phyloP scores from a whole-genome alignment of 2,888 invertebrate species.

The Seira ritae region DNA sequence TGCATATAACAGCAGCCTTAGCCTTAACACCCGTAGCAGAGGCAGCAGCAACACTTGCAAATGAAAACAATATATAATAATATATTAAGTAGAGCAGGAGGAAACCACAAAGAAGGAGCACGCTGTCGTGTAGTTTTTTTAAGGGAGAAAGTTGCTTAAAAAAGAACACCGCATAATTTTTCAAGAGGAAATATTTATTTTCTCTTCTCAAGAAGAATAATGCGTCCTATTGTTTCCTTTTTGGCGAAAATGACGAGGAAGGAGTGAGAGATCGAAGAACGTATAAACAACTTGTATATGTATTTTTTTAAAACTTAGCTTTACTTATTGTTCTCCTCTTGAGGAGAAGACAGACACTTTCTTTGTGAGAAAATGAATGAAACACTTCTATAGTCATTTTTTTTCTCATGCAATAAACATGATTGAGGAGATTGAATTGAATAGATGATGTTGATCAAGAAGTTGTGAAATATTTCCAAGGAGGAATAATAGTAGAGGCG shows the following conservation, averaged over 20 bases:
- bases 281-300: no score
- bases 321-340: no score
- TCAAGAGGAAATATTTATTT: neutral
- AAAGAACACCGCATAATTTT: no score
- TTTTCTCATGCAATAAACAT: constrained; percentile 10
- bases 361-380: neutral
- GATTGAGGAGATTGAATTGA: neutral
- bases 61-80: constrained; percentile 34
- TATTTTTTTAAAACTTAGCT: no score
- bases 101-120: neutral
- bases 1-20: no score
- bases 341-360: constrained; percentile 15
- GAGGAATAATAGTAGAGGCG: neutral
- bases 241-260: no score
- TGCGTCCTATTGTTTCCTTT: no score
- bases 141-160: neutral
- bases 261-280: no score
- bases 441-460: no score
- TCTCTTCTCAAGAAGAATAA: no score
- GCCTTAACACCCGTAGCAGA: constrained; percentile 16
- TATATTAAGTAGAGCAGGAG: no score
- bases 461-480: neutral
- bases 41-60: constrained; percentile 30
- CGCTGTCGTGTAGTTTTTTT: no score
- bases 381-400: neutral